These are phyloP conservation scores for Bathynomus jamesi DNA, from an alignment of 1,140 invertebrate genomes.

Conservation along the genomic window DNA sequence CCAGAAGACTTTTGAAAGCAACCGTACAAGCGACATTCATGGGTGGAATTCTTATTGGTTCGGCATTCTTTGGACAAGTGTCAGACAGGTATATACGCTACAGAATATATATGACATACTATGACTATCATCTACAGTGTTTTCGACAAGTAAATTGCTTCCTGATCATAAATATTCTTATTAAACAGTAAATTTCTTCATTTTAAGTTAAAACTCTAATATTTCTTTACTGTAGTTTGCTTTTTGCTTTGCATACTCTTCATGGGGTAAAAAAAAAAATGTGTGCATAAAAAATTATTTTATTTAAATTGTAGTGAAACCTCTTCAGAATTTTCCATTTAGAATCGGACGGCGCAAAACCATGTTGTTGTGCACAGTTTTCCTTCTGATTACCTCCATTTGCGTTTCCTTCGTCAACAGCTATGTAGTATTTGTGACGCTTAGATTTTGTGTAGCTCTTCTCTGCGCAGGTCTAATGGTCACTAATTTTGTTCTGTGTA, in stretches of 20 bases:
- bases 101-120: not conserved
- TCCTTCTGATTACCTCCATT: not conserved
- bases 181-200: no score
- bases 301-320: no score
- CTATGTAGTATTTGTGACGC: conserved; percentile 28
- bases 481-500: conserved; percentile 35
- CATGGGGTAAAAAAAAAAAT: no score
- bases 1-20: not conserved
- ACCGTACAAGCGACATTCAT: not conserved
- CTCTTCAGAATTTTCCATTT: no score
- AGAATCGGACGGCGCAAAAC: not conserved
- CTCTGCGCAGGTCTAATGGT: conserved; percentile 34
- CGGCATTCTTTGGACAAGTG: not conserved
- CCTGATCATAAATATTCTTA: no score
- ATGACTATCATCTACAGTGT: no score
- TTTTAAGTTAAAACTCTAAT: no score
- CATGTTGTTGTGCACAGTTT: not conserved
- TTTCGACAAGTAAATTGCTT: no score
- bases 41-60: not conserved
- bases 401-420: conserved; percentile 14
- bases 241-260: no score
- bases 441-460: conserved; percentile 33
- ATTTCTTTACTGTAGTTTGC: no score
- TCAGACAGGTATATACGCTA: not conserved
- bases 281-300: no score